Conservation (phyloP, 2,113 vertebrate species). For the Naja naja region DNA sequence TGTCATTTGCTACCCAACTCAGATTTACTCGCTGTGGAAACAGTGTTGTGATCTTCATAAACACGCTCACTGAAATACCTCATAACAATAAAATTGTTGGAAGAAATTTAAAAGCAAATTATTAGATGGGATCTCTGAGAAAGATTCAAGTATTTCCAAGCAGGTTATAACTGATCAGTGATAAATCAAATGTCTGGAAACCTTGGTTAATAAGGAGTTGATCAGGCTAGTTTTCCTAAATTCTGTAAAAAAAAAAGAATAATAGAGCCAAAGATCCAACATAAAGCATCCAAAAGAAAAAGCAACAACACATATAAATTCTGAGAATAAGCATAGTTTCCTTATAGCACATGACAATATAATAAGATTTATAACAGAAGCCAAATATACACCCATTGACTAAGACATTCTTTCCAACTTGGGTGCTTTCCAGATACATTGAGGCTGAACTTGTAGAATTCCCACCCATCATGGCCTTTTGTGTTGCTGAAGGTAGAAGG, state of each 20-base stretch:
- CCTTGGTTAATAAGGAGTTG: not conserved
- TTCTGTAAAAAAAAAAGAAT: not conserved
- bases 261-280: not conserved
- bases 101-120: not conserved
- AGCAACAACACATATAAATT: not conserved
- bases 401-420: not conserved
- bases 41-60: not conserved
- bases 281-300: not conserved
- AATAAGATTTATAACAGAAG: not conserved
- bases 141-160: constrained; percentile 4
- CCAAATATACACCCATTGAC: not conserved
- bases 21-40: not conserved
- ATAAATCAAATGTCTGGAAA: not conserved
- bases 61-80: not conserved
- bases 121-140: constrained; percentile 20
- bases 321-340: not conserved
- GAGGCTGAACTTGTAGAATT: not conserved
- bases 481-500: not conserved
- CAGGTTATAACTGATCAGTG: not conserved
- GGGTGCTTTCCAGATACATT: not conserved
- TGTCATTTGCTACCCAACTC: not conserved
- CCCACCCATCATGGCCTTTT: not conserved
- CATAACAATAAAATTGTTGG: not conserved
- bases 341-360: not conserved
- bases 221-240: not conserved